phyloP scores from a whole-genome alignment of 2,797 vertebrate genomes.

The Perodicticus potto region DNA sequence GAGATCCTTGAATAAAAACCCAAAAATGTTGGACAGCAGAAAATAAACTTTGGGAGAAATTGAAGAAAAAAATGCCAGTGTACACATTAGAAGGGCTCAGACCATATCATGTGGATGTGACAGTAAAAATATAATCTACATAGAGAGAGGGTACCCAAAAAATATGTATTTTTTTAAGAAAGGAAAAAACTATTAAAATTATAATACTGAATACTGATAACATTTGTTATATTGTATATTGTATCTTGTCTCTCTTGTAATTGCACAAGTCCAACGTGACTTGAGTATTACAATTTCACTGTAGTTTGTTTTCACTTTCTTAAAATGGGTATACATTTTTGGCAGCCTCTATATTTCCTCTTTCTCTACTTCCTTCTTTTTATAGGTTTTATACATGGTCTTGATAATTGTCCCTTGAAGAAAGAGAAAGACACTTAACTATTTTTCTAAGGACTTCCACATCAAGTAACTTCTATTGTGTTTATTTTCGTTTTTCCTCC shows the following conservation, averaged over 20 bases:
- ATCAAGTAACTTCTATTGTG: constrained; percentile 6
- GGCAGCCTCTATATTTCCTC: background rate
- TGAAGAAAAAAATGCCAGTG: background rate
- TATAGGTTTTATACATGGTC: background rate
- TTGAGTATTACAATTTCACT: too few species aligned
- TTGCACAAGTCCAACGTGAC: too few species aligned
- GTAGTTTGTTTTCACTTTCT: too few species aligned
- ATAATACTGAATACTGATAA: too few species aligned
- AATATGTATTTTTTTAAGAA: too few species aligned
- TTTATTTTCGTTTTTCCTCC: constrained; percentile 52
- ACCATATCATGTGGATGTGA: background rate
- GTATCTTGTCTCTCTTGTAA: too few species aligned
- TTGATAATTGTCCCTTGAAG: constrained; percentile 44
- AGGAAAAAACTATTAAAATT: too few species aligned
- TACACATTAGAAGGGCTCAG: background rate
- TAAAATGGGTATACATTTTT: too few species aligned
- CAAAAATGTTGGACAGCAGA: background rate
- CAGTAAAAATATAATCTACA: background rate
- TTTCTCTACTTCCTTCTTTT: background rate
- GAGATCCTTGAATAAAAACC: constrained; percentile 13
- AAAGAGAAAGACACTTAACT: too few species aligned
- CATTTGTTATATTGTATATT: too few species aligned
- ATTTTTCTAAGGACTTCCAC: constrained; percentile 50
- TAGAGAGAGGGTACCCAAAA: too few species aligned
- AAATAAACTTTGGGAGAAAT: background rate